phyloP scores from a whole-genome alignment of 1,140 invertebrate genomes.

The Drosophila watanabei region DNA sequence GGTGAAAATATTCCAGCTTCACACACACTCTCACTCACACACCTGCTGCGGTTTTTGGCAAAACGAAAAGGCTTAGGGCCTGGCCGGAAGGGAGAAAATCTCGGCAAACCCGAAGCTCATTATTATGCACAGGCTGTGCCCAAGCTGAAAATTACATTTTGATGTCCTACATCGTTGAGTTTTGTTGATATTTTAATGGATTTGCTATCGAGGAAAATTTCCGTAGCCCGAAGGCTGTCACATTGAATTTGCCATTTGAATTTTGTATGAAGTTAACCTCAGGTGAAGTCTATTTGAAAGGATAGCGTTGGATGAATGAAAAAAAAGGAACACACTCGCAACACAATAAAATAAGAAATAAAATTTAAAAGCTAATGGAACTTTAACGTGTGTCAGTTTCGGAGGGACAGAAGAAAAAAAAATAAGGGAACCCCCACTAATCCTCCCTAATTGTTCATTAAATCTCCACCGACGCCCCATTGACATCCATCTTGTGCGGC shows the following conservation, averaged over 20 bases:
- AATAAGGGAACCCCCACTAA: slow-evolving; percentile 18
- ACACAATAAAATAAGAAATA: slow-evolving; percentile 18
- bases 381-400: slow-evolving; percentile 22
- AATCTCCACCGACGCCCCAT: slow-evolving; percentile 35
- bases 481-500: slow-evolving; percentile 41
- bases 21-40: slow-evolving; percentile 17
- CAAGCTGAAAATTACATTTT: slow-evolving; percentile 78
- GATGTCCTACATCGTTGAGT: slow-evolving; percentile 74
- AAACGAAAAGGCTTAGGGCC: slow-evolving; percentile 42
- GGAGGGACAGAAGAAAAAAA: background rate
- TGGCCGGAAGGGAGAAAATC: slow-evolving; percentile 32
- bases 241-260: slow-evolving; percentile 65
- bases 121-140: slow-evolving; percentile 74
- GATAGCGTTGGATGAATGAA: background rate
- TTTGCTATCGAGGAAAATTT: slow-evolving; percentile 75
- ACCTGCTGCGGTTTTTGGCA: slow-evolving; percentile 39
- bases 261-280: slow-evolving; percentile 53
- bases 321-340: background rate
- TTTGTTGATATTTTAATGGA: slow-evolving; percentile 82
- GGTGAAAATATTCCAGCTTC: slow-evolving; percentile 20
- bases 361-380: slow-evolving; percentile 18
- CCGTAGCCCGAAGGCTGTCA: slow-evolving; percentile 36
- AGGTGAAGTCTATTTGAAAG: slow-evolving; percentile 39
- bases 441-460: slow-evolving; percentile 74
- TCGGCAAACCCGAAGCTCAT: slow-evolving; percentile 52